Conservation (phyloP, 2,113 vertebrate species). For the Ginglymostoma cirratum region DNA sequence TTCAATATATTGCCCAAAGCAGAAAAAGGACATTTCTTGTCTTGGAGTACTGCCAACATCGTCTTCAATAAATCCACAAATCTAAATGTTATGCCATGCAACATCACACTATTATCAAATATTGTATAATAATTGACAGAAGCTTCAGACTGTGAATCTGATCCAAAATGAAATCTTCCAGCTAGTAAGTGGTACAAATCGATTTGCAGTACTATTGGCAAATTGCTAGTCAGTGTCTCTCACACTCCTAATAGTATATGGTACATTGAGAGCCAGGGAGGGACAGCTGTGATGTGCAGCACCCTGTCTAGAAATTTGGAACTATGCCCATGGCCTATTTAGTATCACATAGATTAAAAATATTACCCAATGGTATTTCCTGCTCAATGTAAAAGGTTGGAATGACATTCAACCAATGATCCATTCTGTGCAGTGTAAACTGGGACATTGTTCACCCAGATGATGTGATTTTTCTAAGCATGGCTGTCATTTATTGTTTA, state of each 20-base stretch:
- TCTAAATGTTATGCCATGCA: not conserved
- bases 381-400: not conserved
- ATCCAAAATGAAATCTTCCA: slow-evolving; percentile 19
- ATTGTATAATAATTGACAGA: not conserved
- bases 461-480: slow-evolving; percentile 4
- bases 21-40: not conserved
- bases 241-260: not conserved
- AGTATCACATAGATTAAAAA: not conserved
- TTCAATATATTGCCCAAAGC: not conserved
- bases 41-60: not conserved
- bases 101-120: not conserved
- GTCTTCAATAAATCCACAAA: not conserved
- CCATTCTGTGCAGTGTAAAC: not conserved
- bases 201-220: slow-evolving; percentile 4
- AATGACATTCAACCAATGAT: not conserved
- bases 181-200: slow-evolving; percentile 3
- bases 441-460: not conserved
- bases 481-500: slow-evolving; percentile 4
- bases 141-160: not conserved
- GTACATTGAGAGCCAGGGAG: slow-evolving; percentile 19
- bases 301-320: not conserved
- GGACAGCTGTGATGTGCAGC: slow-evolving; percentile 12
- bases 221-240: not conserved
- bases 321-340: not conserved
- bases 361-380: slow-evolving; percentile 16